A percentile compares a stretch with the other conserved stretches of the same genome.
These are phyloP conservation scores for Sebastes diploproa DNA, from an alignment of 2,797 vertebrate species.

Conservation along the genomic window DNA sequence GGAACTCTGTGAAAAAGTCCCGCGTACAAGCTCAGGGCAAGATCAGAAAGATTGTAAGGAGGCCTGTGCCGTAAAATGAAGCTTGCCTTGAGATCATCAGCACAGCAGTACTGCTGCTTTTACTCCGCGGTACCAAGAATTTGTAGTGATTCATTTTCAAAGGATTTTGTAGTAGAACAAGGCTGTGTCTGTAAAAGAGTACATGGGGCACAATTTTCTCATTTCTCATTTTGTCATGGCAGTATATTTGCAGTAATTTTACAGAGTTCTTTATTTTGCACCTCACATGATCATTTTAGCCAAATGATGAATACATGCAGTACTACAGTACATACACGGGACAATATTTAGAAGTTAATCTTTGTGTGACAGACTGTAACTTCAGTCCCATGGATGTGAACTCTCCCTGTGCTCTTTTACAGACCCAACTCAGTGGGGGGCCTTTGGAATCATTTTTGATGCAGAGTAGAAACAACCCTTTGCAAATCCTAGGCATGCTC, in stretches of 20 bases:
- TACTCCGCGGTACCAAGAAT: conserved; percentile 39
- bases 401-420: conserved; percentile 97
- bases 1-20: conserved; percentile 92
- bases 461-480: conserved; percentile 94
- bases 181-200: conserved; percentile 92
- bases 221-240: background rate
- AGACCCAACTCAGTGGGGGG: conserved; percentile 91
- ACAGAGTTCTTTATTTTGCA: background rate
- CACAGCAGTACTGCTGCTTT: conserved; percentile 41
- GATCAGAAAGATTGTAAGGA: conserved; percentile 92
- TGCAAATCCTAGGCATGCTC: conserved; percentile 92
- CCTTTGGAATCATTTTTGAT: conserved; percentile 94
- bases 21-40: conserved; percentile 88
- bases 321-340: background rate
- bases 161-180: conserved; percentile 54
- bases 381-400: conserved; percentile 84
- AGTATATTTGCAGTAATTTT: conserved; percentile 1
- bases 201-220: conserved; percentile 81
- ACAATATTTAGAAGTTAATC: conserved; percentile 14
- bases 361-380: conserved; percentile 53
- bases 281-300: conserved; percentile 4
- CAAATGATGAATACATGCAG: conserved; percentile 63
- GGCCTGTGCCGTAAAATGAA: conserved; percentile 75
- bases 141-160: conserved; percentile 22
- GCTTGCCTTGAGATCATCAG: conserved; percentile 69